Evolutionary conservation across 2,797 vertebrate species (phyloP).

Genomic region (Gobionotothen gibberifrons): DNA sequence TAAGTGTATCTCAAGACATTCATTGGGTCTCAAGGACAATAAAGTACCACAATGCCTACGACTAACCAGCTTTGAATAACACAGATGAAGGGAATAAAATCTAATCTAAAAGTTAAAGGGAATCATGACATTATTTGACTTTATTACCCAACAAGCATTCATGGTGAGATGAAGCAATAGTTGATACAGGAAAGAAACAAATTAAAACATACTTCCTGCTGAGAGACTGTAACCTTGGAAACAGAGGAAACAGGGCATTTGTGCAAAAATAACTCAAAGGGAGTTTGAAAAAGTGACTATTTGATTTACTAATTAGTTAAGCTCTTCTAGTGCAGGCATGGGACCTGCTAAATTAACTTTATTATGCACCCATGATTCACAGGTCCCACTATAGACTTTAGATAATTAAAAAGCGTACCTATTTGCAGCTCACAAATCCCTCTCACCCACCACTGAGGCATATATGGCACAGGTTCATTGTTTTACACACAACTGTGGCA

Average conservation of each 20-base stretch:
- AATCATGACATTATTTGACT: neutral
- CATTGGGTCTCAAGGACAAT: neutral
- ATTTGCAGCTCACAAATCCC: slow-evolving; percentile 51
- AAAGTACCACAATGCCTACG: neutral
- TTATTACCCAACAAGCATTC: slow-evolving; percentile 13
- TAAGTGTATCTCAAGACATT: neutral
- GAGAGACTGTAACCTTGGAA: slow-evolving; percentile 34
- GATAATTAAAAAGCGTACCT: slow-evolving; percentile 62
- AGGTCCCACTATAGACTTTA: slow-evolving; percentile 51
- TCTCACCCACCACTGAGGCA: slow-evolving; percentile 14
- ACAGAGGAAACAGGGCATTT: slow-evolving; percentile 37
- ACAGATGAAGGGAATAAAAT: neutral
- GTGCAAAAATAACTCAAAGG: slow-evolving; percentile 34
- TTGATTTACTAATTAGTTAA: slow-evolving; percentile 44
- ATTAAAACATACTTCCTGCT: slow-evolving; percentile 28
- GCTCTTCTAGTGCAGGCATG: slow-evolving; percentile 20
- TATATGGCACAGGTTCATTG: slow-evolving; percentile 33
- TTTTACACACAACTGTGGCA: slow-evolving; percentile 1
- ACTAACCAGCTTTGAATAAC: neutral
- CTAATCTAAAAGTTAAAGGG: neutral
- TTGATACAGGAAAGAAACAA: neutral
- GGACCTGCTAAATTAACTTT: slow-evolving; percentile 54
- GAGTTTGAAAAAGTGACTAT: slow-evolving; percentile 34
- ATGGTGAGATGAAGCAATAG: slow-evolving; percentile 9
- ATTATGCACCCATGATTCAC: slow-evolving; percentile 38